Base-by-base conservation (phyloP, 2,113 vertebrate genomes). In the Ctenodactylus gundi region DNA sequence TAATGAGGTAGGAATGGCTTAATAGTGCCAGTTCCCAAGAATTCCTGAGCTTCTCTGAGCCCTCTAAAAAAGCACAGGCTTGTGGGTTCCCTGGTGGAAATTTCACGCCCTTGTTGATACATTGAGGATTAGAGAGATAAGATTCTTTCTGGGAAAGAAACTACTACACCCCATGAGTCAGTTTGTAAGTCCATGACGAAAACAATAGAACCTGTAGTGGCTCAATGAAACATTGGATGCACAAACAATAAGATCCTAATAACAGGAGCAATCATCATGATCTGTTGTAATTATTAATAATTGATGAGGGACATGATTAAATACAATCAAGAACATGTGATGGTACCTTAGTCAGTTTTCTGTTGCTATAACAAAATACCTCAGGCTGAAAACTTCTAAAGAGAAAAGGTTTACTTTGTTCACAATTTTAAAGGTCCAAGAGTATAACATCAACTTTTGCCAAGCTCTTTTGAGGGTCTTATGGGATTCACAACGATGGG, bases 41-140 rank as follows among this genome's bases (percentile, higher is more conserved):
- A 31, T 7, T 39, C 18, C 51, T 25, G 12, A 4, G 44, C 6
- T 23, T 64, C 70, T 67, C 39, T 25, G 27, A 84, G 57, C 15
- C 53, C 58, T 87, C 70, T 57, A 34, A 4, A 34, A 4, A 41
- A 68, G 25, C 51, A 34, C 67, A 82, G 18, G 6, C 0, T 7
- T 36, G 6, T 6, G 10, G 39, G 17, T 0, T 1, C 6, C 14
- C 13, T 2, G 7, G 12, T 18, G 1, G 46, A 34, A 20, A 12
- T n/a, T 51, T 27, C 13, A 44, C 7, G 14, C 49, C 29, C 27
- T 21, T 2, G 12, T 29, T 46, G 23, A 57, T 5, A 27, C 31
- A n/a, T 3, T n/a, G 21, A 64, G 11, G 65, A 31, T 29, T 78
- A 3, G 55, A 73, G 57, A 67, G 21, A 53, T 3, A 34, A 12